Evolutionary conservation across 2,797 vertebrate genomes (phyloP).

Genomic region (Manis crassicaudata): DNA sequence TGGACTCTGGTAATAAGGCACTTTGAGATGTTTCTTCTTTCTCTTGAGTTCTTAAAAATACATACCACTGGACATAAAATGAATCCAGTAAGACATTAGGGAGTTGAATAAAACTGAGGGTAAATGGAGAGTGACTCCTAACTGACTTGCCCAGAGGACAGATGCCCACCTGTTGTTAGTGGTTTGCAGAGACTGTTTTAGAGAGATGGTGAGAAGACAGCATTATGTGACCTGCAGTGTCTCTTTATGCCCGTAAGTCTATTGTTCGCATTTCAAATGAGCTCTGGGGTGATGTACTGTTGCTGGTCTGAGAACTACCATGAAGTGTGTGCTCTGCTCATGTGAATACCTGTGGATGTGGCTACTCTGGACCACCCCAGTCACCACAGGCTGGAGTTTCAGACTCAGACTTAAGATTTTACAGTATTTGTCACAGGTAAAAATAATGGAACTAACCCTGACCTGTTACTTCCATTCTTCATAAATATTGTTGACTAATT

Average conservation of each 20-base stretch:
- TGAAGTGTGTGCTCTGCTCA: background rate
- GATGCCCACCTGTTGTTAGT: background rate
- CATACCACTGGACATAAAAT: background rate
- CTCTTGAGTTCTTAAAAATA: slow-evolving; percentile 6
- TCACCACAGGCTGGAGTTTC: background rate
- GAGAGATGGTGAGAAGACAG: background rate
- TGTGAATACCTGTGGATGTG: accelerated
- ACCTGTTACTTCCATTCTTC: slow-evolving; percentile 8
- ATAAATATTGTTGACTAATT: background rate
- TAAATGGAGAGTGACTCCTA: background rate
- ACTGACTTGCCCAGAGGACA: background rate
- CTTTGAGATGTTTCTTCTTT: background rate
- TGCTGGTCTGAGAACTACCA: background rate
- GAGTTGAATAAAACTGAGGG: background rate
- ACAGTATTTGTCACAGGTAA: background rate
- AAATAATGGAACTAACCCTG: background rate
- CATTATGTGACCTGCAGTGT: background rate
- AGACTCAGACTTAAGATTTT: background rate
- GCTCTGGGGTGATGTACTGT: background rate
- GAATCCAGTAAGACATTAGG: background rate
- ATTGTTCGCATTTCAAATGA: background rate
- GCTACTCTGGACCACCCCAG: background rate
- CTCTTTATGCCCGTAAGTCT: background rate
- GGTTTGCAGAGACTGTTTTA: background rate
- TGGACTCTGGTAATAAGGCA: background rate